Conservation (phyloP, 2,888 invertebrate species). For the Xestia ashworthii region DNA sequence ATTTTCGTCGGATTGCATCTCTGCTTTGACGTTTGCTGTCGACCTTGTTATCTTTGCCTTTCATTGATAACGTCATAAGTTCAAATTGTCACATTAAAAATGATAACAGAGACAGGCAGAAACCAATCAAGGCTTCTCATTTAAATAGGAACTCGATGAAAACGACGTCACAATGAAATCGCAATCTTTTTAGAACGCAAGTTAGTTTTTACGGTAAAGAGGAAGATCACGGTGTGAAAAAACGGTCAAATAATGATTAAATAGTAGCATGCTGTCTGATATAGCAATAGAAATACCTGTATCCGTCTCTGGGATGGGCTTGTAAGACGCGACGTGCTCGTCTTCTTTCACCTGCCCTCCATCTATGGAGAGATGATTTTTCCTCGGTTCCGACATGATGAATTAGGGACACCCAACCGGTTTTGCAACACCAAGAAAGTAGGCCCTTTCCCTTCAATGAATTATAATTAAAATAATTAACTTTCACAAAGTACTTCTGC, state of each 20-base stretch:
- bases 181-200: background rate
- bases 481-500: conserved; percentile 50
- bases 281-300: conserved; percentile 81
- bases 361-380: conserved; percentile 86
- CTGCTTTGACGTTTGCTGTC: conserved; percentile 71
- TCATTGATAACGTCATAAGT: conserved; percentile 63
- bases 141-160: conserved; percentile 45
- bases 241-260: background rate
- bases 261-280: background rate
- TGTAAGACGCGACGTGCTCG: conserved; percentile 89
- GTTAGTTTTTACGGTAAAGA: background rate
- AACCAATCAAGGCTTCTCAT: conserved; percentile 39
- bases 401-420: conserved; percentile 74
- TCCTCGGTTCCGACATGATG: conserved; percentile 86
- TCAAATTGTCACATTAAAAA: conserved; percentile 44
- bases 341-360: conserved; percentile 88
- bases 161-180: conserved; percentile 57
- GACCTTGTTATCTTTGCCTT: conserved; percentile 62
- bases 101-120: conserved; percentile 33
- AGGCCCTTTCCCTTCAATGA: conserved; percentile 71
- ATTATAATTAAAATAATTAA: conserved; percentile 71
- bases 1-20: conserved; percentile 65
- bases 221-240: background rate
- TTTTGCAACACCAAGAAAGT: conserved; percentile 73
- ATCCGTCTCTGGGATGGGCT: conserved; percentile 90